Base-by-base conservation (phyloP, 2,113 vertebrate species). In the Leucopsar rothschildi region DNA sequence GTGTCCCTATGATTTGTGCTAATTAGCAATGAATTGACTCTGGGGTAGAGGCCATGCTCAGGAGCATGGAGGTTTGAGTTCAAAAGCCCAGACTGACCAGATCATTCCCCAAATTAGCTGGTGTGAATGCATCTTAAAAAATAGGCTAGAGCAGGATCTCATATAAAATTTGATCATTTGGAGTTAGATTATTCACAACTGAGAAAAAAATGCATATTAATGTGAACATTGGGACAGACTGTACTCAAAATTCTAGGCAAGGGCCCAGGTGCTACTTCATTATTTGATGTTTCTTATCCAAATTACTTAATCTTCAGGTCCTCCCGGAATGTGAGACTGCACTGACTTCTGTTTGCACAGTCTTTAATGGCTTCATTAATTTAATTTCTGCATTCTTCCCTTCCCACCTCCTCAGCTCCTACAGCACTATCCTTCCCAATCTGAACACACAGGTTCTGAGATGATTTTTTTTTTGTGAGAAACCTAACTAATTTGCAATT, bases 301-400 rank as follows among this genome's bases (percentile, higher is more conserved):
- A 10, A 3, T 85, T 10, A 18, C n/a, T 61, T 37, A 37, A 29
- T 55, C 42, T 72, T 52, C 15, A 68, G 44, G 56, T 59, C 31
- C 13, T 80, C 24, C 5, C 76, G 61, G 49, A 57, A 66, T 47
- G 35, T 71, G 45, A 86, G 88, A 66, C 39, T 3, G 0, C 31
- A 49, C 39, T 1, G 10, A 40, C 2, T 8, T 69, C 23, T 64
- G 4, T 49, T 47, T 2, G 1, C 12, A 9, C 6, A 42, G 31
- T 29, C 11, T 33, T 60, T 64, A 17, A 31, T 0, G 0, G 18
- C 47, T 45, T 27, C 37, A 37, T 37, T 37, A 37, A 37, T 37
- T 22, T 55, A 8, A 82, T 49, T 76, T 69, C 76, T 68, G 23
- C 3, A 3, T 61, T 28, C 23, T 70, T 37, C 66, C 4, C 23